phyloP scores from a whole-genome alignment of 2,113 vertebrate genomes.

The Cyprinodon tularosa region DNA sequence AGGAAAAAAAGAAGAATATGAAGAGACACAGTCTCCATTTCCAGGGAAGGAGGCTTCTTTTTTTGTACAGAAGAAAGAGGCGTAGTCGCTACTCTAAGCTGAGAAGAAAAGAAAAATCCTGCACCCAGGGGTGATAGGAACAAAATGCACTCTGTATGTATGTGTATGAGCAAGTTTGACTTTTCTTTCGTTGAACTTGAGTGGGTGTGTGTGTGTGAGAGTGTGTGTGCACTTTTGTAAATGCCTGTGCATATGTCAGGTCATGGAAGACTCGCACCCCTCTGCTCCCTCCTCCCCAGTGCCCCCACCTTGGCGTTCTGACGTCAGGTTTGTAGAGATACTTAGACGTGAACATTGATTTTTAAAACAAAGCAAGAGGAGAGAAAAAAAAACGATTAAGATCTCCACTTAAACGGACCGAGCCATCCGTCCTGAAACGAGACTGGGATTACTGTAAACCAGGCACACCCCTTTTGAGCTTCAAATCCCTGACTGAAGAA shows the following conservation, averaged over 20 bases:
- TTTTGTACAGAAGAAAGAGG: constrained; percentile 69
- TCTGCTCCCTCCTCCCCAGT: constrained; percentile 43
- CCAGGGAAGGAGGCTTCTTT: constrained; percentile 64
- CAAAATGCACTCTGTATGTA: constrained; percentile 63
- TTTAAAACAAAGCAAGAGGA: constrained; percentile 56
- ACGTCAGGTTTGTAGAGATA: constrained; percentile 58
- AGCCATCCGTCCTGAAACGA: constrained; percentile 30
- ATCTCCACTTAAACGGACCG: constrained; percentile 37
- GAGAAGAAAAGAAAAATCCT: constrained; percentile 57
- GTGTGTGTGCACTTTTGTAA: constrained; percentile 51
- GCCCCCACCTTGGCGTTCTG: constrained; percentile 32
- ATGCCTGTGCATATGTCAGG: constrained; percentile 62
- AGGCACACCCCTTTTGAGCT: constrained; percentile 33
- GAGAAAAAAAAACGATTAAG: constrained; percentile 52
- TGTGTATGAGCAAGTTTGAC: constrained; percentile 12
- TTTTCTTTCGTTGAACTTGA: neutral
- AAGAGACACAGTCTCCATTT: constrained; percentile 58
- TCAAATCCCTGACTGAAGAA: constrained; percentile 45
- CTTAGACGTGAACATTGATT: constrained; percentile 69
- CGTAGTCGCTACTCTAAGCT: constrained; percentile 45
- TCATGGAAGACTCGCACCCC: constrained; percentile 67
- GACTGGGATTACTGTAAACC: constrained; percentile 47
- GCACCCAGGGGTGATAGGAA: constrained; percentile 57
- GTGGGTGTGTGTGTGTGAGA: constrained; percentile 34
- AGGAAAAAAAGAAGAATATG: constrained; percentile 29